These are phyloP conservation scores for Ceratina australensis DNA, from an alignment of 1,140 invertebrate genomes.

Conservation along the genomic window DNA sequence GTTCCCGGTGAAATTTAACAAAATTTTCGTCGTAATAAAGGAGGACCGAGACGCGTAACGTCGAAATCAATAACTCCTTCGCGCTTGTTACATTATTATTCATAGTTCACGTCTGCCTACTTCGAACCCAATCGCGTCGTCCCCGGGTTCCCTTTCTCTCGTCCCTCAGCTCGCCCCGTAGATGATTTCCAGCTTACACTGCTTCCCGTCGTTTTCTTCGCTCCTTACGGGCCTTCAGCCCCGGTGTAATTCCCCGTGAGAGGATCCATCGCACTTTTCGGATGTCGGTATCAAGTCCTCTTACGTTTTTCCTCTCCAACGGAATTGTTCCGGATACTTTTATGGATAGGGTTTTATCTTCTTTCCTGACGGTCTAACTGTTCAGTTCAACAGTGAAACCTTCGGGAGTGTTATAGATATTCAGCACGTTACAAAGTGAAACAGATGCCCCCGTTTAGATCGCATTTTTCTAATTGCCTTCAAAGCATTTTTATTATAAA, in stretches of 20 bases:
- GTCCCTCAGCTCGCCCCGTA: neutral
- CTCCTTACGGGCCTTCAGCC: neutral
- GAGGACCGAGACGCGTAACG: slow-evolving; percentile 17
- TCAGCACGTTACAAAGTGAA: too few species aligned
- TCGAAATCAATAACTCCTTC: slow-evolving; percentile 29
- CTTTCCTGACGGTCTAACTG: too few species aligned
- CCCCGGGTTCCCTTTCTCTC: neutral
- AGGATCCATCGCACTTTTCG: neutral
- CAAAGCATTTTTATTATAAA: too few species aligned
- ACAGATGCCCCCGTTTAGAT: too few species aligned
- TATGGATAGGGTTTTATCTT: neutral
- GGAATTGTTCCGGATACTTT: neutral
- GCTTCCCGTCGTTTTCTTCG: neutral
- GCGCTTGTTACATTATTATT: slow-evolving; percentile 42
- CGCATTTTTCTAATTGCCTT: too few species aligned
- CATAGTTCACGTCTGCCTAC: slow-evolving; percentile 11
- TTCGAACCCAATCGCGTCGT: slow-evolving; percentile 4
- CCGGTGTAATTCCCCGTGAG: slow-evolving; percentile 28
- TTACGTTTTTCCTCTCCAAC: neutral
- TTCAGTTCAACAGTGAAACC: too few species aligned
- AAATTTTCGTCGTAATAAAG: slow-evolving; percentile 33
- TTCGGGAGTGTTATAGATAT: too few species aligned
- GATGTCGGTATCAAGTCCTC: slow-evolving; percentile 3
- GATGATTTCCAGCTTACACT: slow-evolving; percentile 28
- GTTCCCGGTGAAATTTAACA: slow-evolving; percentile 28